Conservation (phyloP, 2,888 invertebrate genomes). For the Ceraclea dissimilis region DNA sequence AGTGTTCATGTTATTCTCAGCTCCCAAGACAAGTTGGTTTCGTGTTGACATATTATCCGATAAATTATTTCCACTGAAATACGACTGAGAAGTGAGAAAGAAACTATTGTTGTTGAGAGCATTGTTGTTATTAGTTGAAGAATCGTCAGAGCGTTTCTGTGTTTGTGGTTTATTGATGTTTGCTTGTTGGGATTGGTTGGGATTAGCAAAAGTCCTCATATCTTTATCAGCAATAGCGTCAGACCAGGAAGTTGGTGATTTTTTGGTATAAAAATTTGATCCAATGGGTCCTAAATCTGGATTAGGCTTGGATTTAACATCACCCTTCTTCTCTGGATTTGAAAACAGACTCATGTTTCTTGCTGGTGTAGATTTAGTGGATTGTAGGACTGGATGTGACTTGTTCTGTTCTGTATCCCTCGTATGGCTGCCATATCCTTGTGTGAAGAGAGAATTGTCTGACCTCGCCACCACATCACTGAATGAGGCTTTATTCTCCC, state of each 20-base stretch:
- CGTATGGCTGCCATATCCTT: constrained; percentile 12
- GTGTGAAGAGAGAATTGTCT: constrained; percentile 32
- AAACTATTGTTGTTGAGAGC: constrained; percentile 24
- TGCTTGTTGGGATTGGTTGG: constrained; percentile 3
- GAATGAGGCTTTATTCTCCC: constrained; percentile 49
- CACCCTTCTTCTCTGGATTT: constrained; percentile 11
- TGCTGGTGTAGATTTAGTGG: not conserved
- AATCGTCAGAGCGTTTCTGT: constrained; percentile 17
- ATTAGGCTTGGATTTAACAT: constrained; percentile 26
- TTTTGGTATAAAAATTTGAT: constrained; percentile 29
- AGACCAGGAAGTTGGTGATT: constrained; percentile 22
- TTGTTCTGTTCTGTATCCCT: constrained; percentile 18
- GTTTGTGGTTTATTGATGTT: constrained; percentile 16
- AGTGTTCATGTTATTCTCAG: constrained; percentile 6
- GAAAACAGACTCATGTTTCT: constrained; percentile 1
- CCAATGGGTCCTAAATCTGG: constrained; percentile 39
- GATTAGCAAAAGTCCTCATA: not conserved
- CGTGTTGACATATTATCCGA: constrained; percentile 9
- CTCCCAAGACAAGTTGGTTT: constrained; percentile 3
- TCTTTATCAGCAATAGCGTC: constrained; percentile 17
- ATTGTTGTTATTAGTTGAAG: constrained; percentile 18
- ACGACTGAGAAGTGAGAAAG: constrained; percentile 21
- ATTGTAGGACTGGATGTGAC: not conserved
- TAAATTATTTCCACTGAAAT: constrained; percentile 15
- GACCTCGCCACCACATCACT: constrained; percentile 53